Base-by-base conservation (phyloP, 2,113 vertebrate genomes). In the Gallinago media region DNA sequence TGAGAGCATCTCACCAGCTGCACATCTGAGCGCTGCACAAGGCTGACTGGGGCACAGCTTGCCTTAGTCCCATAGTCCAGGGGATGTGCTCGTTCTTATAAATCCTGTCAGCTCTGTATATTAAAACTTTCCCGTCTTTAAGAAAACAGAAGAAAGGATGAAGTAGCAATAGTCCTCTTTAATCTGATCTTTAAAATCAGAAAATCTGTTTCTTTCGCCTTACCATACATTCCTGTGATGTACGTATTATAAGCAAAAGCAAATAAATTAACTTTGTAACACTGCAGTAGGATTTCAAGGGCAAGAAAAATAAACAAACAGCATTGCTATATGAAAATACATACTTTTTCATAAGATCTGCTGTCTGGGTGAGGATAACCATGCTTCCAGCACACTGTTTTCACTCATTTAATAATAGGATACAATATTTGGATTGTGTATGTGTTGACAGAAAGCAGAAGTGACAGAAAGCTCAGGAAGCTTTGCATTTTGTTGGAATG, bases 371-470 rank as follows among this genome's bases (percentile, higher is more conserved):
- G 81, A 92, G 55, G 77, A 85, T 54, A 95, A 94, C 42, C 63
- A 50, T 17, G 59, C 85, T 95, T 93, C 88, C 81, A 95, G 96
- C 63, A 92, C 66, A 50, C 50, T 83, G 54, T 76, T 94, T 62
- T 79, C 29, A 0, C 74, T 91, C 79, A 63, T 83, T 96, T 90
- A 96, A 96, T 96, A 94, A 90, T 1, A 1, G 78, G 72, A 88
- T 94, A 62, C 78, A 80, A 44, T 85, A 89, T 59, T 59, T 74
- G 46, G 34, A 58, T 54, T 68, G 58, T 61, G 80, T 89, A 32
- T 78, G 77, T 32, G 42, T 70, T 94, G 94, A 96, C 92, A 96
- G 83, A 96, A 92, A 97, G 47, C 68, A 94, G 89, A 96, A 96
- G 72, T 90, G 92, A 91, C 92, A 94, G 89, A 93, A 77, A 85